Evolutionary conservation across 2,113 vertebrate genomes (phyloP), one percentile per base, ranked within the genome.

Genomic region (Centrocercus urophasianus): DNA sequence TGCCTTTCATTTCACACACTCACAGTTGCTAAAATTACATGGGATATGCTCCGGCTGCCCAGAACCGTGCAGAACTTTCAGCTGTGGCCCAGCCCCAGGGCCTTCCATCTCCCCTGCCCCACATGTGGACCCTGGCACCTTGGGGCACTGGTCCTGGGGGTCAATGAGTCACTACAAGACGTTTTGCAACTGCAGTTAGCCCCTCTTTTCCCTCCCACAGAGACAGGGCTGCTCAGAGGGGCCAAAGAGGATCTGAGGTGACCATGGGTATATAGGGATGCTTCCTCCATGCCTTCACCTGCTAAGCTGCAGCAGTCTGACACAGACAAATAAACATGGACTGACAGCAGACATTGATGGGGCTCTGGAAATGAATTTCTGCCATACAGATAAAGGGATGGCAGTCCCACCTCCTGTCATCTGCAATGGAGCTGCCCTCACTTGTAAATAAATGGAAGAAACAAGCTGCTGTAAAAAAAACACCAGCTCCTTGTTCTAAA

Each of bases 1-100:
- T 94, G 89, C 70, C 82, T 96, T 96, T 94, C 84, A 40, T 90
- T 95, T 95, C 75, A 95, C 78, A 97, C 57, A 75, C 77, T 96
- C 90, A 82, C 91, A 93, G 73, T 87, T 93, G 88, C 90, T 95
- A 91, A 95, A 97, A 96, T 88, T 83, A 89, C 85, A 73, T 71
- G 71, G 79, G 63, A 86, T 40, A 20, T 72, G 52, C 80, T 80
- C 34, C 0, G n/a, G 42, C 66, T 92, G 88, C 50, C 90, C 54
- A 83, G 43, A 88, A 69, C 59, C 76, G 80, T 93, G 82, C 57
- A 83, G 90, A 85, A 92, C 77, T 64, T 54, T 78, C 75, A 86
- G 75, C 81, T 34, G 28, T 93, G 88, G 89, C 71, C 61, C 59
- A 80, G 82, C 81, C 71, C 66, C 60, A 69, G 61, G 67, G 81